Conservation (phyloP, 2,888 invertebrate genomes). For the Brachypalpus laphriformis region DNA sequence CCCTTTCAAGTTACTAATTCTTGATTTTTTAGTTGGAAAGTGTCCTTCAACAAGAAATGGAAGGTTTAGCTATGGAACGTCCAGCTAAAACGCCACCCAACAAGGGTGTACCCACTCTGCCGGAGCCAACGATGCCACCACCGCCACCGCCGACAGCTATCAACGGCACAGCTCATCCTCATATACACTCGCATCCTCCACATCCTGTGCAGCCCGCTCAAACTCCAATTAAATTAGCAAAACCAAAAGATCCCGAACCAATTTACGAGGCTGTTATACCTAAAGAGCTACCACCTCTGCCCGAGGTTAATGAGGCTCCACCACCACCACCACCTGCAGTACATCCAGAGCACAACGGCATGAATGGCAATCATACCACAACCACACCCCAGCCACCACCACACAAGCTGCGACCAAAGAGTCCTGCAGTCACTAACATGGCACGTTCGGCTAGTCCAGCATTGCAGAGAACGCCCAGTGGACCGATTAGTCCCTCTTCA, state of each 20-base stretch:
- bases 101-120: constrained; percentile 85
- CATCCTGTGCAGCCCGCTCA: constrained; percentile 74
- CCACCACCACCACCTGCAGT: constrained; percentile 46
- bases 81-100: constrained; percentile 74
- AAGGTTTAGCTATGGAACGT: constrained; percentile 83
- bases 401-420: constrained; percentile 79
- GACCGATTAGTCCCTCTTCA: constrained; percentile 81
- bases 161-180: constrained; percentile 76
- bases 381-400: constrained; percentile 75
- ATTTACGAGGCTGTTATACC: constrained; percentile 94
- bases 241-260: constrained; percentile 85
- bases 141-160: constrained; percentile 85
- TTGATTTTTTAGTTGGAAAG: constrained; percentile 84
- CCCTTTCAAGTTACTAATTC: neutral
- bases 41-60: constrained; percentile 86
- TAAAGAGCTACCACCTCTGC: constrained; percentile 83
- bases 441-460: constrained; percentile 78
- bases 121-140: constrained; percentile 90
- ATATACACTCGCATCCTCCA: constrained; percentile 61
- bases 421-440: constrained; percentile 80
- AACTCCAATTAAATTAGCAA: constrained; percentile 75
- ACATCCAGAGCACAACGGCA: constrained; percentile 65
- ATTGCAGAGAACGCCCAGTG: constrained; percentile 75
- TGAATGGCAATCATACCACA: constrained; percentile 53
- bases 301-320: constrained; percentile 80